Base-by-base conservation (phyloP, 2,113 vertebrate genomes). In the Forbesichthys papilliferus region DNA sequence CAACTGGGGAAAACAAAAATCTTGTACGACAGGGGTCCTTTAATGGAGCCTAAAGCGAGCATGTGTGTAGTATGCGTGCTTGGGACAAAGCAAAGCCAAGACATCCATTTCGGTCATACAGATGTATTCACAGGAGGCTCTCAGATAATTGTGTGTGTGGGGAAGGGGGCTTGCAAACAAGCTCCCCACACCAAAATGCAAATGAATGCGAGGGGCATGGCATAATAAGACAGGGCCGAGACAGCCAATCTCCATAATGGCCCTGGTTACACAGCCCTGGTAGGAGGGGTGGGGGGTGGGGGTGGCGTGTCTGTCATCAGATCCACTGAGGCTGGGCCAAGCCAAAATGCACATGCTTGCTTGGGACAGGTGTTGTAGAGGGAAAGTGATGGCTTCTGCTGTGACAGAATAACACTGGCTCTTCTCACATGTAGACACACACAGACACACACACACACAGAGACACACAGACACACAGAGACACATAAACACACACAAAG, bases 81-180 rank as follows among this genome's bases (percentile, higher is more conserved):
- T 48, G 61, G 71, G 57, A 42, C 36, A 42, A 42, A 42, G 7
- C 36, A 66, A 18, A 71, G 76, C 68, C 64, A 10, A 57, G 71
- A 61, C 70, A 84, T 79, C 73, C 68, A 73, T 84, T 68, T 83
- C 54, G 77, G 83, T 85, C 76, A 69, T 71, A 57, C 54, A 16
- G 61, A 59, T 71, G 71, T 67, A 77, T 83, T 81, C 75, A 79
- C 74, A 79, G 80, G 69, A 83, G 78, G 75, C 71, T 64, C 70
- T 71, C 61, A 79, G 68, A 74, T 63, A 64, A 79, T 71, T 20
- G 20, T 20, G 27, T 20, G 20, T 27, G 27, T 27, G 27, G 71
- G 14, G 4, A 18, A 13, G 47, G 13, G 46, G 55, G 58, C 5
- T 42, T 42, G 36, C 36, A 12, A 34, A 61, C 36, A 56, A 14